Evolutionary conservation across 2,888 invertebrate species (phyloP), one percentile per base, ranked within the genome.

Genomic region (Chrysolina americana): DNA sequence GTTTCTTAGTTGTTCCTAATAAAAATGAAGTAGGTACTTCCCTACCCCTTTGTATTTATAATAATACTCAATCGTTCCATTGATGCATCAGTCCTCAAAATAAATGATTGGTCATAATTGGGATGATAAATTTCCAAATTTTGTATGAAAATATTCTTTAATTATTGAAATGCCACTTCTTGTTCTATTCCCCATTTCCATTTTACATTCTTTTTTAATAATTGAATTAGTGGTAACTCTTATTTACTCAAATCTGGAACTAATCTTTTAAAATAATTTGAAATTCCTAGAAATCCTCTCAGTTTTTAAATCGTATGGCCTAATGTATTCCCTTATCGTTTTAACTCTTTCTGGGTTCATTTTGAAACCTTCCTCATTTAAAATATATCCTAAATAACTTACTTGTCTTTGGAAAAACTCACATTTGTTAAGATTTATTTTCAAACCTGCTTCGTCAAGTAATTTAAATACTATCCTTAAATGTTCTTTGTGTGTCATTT

Each of bases 401-500:
- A 28, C 28, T 28, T 44, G 4, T 47, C 23, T 63, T n/a, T 63
- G 21, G 23, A 36, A 63, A 9, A 63, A 63, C n/a, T 63, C 1
- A 28, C 19, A 62, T 62, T 62, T 62, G 1, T 23, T 15, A 21
- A 62, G 5, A 62, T 23, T 62, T 8, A 62, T 28, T 62, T 62
- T 62, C 8, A 62, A 23, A 23, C 62, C 62, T 28, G 62, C 23
- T 66, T 21, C 47, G 8, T 50, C 41, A 17, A 41, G 23, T 41
- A 19, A 11, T 23, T 21, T 2, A 2, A 66, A 47, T 21, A 66
- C 48, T 48, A 6, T 66, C 9, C 47, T n/a, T 21, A 66, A 13
- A 66, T 66, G 50, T 48, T 66, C 23, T 17, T 47, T 47, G 23
- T 66, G 65, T 66, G 3, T 23, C 10, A 5, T 48, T 23, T 47